Evolutionary conservation across 2,113 vertebrate species (phyloP), one percentile per base, ranked within the genome.

Genomic region (Psittacara wagleri): DNA sequence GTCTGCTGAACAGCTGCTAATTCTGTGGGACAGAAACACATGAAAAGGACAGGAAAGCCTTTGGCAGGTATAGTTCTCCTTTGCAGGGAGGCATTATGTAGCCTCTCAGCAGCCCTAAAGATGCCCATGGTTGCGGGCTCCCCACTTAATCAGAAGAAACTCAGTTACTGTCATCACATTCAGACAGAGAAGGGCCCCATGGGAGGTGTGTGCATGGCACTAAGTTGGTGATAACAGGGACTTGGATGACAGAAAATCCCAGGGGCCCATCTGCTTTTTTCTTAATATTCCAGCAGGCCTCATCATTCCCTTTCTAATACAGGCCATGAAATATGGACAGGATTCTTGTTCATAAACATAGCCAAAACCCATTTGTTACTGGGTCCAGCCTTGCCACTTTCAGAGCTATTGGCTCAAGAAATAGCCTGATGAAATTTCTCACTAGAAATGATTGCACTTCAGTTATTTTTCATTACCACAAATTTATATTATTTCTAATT

Each of bases 381-480:
- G 46, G 14, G 19, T 74, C 81, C 35, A 13, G 28, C 29, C 54
- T 92, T 3, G 2, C 51, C 33, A 8, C 27, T 68, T 57, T 28
- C 59, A 62, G 49, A 80, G 52, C 70, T 57, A 4, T 52, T 68
- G 66, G 66, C 83, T 89, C 52, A 44, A 82, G 63, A 91, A 87
- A 41, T 49, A 86, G 44, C 82, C 68, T 62, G 43, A 19, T 92
- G 64, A 92, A 87, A 82, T 88, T 80, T 91, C 63, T 90, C 77
- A 43, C 75, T 88, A 75, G 90, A 91, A 76, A 22, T 39, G 67
- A 70, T 35, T 93, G 68, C 92, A 90, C 61, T 7, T 74, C 37
- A 81, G 72, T 70, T 95, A 75, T 67, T 94, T 97, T 94, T 93
- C 37, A 19, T 74, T 81, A 51, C 55, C 72, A 81, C 82, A 90